Percentiles rank a stretch among this genome's conserved stretches.
These are phyloP conservation scores for Acrobasis suavella DNA, from an alignment of 2,888 invertebrate species.

Conservation along the genomic window DNA sequence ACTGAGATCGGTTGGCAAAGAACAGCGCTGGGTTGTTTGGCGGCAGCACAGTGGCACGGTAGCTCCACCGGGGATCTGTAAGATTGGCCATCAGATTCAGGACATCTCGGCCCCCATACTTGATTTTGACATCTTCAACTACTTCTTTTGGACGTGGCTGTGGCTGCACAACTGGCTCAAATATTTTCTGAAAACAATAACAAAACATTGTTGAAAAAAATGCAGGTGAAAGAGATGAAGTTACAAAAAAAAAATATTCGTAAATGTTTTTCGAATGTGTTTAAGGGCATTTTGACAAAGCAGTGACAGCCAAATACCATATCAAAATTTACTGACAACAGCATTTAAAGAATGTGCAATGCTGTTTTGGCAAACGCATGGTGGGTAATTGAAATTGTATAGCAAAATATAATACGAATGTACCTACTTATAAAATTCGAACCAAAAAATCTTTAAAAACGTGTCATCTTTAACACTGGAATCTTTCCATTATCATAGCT, in stretches of 20 bases:
- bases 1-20: constrained; percentile 84
- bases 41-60: constrained; percentile 79
- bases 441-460: constrained; percentile 12
- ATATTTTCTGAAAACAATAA: constrained; percentile 66
- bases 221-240: background rate
- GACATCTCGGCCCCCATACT: constrained; percentile 80
- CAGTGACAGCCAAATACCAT: constrained; percentile 6
- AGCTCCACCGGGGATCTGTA: constrained; percentile 79
- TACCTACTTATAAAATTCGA: background rate
- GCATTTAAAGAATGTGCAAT: constrained; percentile 21
- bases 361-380: constrained; percentile 18
- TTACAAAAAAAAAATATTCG: background rate
- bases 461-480: constrained; percentile 36
- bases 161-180: constrained; percentile 69
- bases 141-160: constrained; percentile 72
- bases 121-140: constrained; percentile 67
- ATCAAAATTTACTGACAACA: constrained; percentile 14
- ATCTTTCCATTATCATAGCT: constrained; percentile 64
- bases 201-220: background rate
- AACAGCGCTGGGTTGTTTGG: constrained; percentile 81
- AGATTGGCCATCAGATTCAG: constrained; percentile 83
- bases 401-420: constrained; percentile 11
- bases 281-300: background rate
- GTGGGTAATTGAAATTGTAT: constrained; percentile 15
- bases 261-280: background rate